These are phyloP conservation scores for Vulpes vulpes DNA, from an alignment of 2,113 vertebrate species.

Conservation along the genomic window DNA sequence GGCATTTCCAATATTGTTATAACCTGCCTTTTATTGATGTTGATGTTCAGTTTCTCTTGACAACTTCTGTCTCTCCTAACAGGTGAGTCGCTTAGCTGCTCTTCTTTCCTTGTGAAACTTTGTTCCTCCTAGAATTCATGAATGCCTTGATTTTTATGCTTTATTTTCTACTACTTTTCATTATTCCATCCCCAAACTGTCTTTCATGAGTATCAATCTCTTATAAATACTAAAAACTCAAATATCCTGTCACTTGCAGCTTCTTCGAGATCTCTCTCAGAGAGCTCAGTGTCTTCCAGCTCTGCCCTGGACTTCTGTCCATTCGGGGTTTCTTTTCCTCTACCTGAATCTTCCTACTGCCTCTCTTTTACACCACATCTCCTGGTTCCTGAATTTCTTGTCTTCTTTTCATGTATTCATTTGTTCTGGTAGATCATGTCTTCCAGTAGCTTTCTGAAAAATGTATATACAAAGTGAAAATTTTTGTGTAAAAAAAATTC, in stretches of 20 bases:
- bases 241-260: neutral
- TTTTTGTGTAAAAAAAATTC: neutral
- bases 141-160: neutral
- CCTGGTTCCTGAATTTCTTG: neutral
- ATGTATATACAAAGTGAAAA: neutral
- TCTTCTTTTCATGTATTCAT: neutral
- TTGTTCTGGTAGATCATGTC: neutral
- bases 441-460: neutral
- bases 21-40: neutral
- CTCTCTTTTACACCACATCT: rapidly evolving
- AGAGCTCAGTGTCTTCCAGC: too few relatives aligned
- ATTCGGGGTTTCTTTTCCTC: neutral
- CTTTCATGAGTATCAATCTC: neutral
- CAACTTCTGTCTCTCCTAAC: neutral
- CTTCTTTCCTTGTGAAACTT: neutral
- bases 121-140: neutral
- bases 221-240: neutral
- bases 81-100: neutral
- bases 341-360: neutral
- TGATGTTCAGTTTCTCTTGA: neutral
- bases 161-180: conserved; percentile 24
- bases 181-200: neutral
- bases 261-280: neutral
- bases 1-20: neutral
- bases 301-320: neutral